Conservation (phyloP, 2,113 vertebrate species). For the Eudorcas thomsonii region DNA sequence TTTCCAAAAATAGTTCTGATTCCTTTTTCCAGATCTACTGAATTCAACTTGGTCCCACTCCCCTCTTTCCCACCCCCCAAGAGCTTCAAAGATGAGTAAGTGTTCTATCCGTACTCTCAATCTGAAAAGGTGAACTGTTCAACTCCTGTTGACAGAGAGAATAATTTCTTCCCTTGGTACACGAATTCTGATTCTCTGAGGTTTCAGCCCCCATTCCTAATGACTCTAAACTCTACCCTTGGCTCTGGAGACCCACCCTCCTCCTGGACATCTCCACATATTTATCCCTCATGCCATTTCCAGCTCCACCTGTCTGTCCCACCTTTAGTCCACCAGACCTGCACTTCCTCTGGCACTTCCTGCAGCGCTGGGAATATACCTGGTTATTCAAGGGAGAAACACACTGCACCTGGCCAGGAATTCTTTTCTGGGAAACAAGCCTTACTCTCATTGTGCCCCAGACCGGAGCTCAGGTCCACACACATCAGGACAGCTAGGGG, state of each 20-base stretch:
- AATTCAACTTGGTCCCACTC: background rate
- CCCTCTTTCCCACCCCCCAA: too few species aligned
- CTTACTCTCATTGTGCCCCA: background rate
- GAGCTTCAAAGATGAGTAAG: background rate
- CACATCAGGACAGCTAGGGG: background rate
- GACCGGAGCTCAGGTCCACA: background rate
- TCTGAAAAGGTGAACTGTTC: background rate
- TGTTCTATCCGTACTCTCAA: background rate
- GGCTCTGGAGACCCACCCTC: background rate
- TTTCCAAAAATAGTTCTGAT: background rate
- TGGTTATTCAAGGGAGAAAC: background rate
- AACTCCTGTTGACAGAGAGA: background rate
- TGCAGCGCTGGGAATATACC: too few species aligned
- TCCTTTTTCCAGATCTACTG: background rate
- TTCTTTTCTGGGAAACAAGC: background rate
- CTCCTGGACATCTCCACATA: accelerated
- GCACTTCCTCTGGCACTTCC: background rate
- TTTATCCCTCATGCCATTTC: too few species aligned
- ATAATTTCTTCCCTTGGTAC: background rate
- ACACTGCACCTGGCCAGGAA: background rate
- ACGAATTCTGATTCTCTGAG: background rate
- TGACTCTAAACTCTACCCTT: background rate
- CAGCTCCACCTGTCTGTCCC: background rate
- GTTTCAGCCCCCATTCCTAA: background rate
- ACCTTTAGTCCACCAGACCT: background rate